Evolutionary conservation across 2,113 vertebrate genomes (phyloP).

Genomic region (Manacus vitellinus): DNA sequence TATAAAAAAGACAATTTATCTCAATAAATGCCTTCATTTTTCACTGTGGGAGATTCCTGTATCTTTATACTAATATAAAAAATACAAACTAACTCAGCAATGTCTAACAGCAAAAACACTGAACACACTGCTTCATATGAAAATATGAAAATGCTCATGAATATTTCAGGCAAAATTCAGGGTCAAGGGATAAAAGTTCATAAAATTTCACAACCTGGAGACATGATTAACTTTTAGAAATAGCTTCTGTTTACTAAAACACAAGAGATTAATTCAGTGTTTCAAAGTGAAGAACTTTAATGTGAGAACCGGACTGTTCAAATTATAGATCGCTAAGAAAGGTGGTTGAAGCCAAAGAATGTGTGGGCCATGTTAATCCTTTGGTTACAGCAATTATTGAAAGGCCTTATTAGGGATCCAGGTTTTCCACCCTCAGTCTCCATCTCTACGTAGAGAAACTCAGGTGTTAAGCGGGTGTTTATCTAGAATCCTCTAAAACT

Average conservation of each 20-base stretch:
- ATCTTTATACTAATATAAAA: background rate
- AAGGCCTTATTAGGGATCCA: background rate
- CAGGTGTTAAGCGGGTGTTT: background rate
- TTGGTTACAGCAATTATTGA: background rate
- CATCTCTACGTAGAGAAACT: background rate
- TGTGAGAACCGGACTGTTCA: background rate
- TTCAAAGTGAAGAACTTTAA: background rate
- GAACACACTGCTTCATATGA: background rate
- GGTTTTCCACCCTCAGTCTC: background rate
- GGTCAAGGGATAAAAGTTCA: background rate
- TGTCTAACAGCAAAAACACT: background rate
- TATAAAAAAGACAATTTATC: background rate
- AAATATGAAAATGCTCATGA: background rate
- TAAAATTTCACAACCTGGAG: constrained; percentile 23
- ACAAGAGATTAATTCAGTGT: background rate
- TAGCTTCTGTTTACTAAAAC: background rate
- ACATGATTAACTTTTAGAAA: constrained; percentile 21
- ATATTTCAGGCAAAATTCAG: constrained; percentile 6
- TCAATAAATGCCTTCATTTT: background rate
- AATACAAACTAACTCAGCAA: background rate
- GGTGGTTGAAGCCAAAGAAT: background rate
- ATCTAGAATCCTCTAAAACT: background rate
- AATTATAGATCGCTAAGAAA: background rate
- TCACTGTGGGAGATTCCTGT: background rate
- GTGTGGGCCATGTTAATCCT: background rate